Evolutionary conservation across 2,888 invertebrate species (phyloP).

Genomic region (Bedellia somnulentella): DNA sequence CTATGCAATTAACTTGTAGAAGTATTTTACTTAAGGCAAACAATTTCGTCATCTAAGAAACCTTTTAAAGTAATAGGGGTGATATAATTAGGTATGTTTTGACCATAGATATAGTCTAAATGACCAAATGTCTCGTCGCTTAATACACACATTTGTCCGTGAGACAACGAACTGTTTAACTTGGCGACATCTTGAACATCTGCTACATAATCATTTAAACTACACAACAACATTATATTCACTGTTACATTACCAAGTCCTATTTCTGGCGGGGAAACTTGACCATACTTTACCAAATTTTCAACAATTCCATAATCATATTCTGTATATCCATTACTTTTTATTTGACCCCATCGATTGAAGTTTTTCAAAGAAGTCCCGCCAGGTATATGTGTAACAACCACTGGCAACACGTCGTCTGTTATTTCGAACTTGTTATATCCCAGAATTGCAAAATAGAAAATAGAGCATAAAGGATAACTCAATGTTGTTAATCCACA

Average conservation of each 20-base stretch:
- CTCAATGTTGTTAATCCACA: neutral
- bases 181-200: neutral
- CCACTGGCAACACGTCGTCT: slow-evolving; percentile 1
- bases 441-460: neutral
- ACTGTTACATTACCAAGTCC: slow-evolving; percentile 1
- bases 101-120: no score
- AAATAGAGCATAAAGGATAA: slow-evolving; percentile 2
- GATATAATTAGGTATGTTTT: no score
- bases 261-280: neutral
- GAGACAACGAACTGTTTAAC: no score
- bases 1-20: no score
- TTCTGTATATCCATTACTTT: slow-evolving; percentile 2
- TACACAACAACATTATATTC: neutral
- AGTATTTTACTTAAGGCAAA: no score
- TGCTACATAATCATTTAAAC: slow-evolving; percentile 1
- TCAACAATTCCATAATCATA: neutral
- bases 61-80: no score
- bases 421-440: slow-evolving; percentile 1
- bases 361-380: slow-evolving; percentile 19
- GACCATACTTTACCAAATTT: neutral
- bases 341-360: slow-evolving; percentile 17
- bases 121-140: no score
- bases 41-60: no score
- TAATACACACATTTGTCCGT: no score
- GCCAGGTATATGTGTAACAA: slow-evolving; percentile 16